Conservation (phyloP, 2,888 invertebrate species). For the Acrobeloides nanus region DNA sequence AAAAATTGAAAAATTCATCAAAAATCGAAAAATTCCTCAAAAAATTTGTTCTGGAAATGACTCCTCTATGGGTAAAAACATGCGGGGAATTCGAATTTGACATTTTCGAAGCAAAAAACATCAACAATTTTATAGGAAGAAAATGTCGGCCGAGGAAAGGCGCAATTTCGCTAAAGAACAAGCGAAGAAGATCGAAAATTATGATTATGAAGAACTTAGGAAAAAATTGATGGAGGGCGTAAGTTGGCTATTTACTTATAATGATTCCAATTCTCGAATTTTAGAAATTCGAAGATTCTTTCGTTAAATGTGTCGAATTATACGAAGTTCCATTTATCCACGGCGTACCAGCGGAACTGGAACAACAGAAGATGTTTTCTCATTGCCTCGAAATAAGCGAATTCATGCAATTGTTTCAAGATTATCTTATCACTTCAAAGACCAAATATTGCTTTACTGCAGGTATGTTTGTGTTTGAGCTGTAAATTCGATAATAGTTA, state of each 20-base stretch:
- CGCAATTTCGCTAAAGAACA: background rate
- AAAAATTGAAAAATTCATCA: no score
- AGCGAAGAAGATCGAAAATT: background rate
- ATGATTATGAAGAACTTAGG: background rate
- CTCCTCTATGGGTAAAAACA: no score
- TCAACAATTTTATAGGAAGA: background rate
- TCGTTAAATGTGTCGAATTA: conserved; percentile 1
- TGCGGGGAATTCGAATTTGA: background rate
- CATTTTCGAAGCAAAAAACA: background rate
- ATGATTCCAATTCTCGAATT: background rate
- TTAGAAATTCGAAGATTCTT: conserved; percentile 5
- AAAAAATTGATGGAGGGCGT: background rate
- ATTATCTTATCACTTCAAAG: background rate
- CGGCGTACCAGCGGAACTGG: no score
- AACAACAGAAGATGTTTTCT: background rate
- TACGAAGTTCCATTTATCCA: background rate
- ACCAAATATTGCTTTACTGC: no score
- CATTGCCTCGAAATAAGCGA: background rate
- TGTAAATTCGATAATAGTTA: no score
- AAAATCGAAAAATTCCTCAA: no score
- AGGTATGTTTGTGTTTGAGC: no score
- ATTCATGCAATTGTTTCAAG: background rate
- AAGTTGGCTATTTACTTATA: background rate
- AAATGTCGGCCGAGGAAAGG: background rate
- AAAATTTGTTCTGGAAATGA: no score